Conservation (phyloP, 2,797 vertebrate genomes). For the Tragelaphus eurycerus region DNA sequence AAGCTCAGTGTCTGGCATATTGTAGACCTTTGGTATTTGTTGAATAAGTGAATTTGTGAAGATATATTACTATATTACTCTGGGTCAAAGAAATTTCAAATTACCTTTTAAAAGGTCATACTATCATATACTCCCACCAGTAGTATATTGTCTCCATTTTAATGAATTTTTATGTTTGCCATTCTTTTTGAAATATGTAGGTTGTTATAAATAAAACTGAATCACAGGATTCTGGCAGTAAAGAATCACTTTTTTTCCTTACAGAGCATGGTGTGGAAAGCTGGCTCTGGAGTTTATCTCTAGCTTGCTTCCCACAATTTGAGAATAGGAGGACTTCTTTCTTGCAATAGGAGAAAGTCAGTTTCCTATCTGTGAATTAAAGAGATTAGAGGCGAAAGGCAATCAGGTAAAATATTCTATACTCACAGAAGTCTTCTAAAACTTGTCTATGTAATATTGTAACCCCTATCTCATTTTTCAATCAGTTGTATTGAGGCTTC, state of each 20-base stretch:
- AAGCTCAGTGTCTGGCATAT: neutral
- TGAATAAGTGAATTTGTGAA: neutral
- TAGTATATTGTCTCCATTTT: neutral
- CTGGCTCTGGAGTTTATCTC: neutral
- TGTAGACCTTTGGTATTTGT: neutral
- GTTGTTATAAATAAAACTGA: slow-evolving; percentile 31
- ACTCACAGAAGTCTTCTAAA: neutral
- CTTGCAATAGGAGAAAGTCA: neutral
- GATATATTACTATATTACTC: neutral
- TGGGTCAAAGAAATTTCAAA: slow-evolving; percentile 19
- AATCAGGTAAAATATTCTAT: neutral
- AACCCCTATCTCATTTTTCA: neutral
- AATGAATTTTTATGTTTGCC: neutral
- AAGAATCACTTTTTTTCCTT: neutral
- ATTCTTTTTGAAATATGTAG: neutral
- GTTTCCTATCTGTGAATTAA: neutral
- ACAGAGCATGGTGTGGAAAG: neutral
- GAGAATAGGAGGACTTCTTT: neutral
- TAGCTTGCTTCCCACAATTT: neutral
- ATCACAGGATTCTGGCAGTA: neutral
- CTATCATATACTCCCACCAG: neutral
- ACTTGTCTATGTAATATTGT: neutral
- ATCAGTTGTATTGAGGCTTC: neutral
- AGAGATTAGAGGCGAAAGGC: neutral
- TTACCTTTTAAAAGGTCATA: slow-evolving; percentile 1